Conservation (phyloP, 1,140 invertebrate genomes). For the Temnothorax nylanderi region DNA sequence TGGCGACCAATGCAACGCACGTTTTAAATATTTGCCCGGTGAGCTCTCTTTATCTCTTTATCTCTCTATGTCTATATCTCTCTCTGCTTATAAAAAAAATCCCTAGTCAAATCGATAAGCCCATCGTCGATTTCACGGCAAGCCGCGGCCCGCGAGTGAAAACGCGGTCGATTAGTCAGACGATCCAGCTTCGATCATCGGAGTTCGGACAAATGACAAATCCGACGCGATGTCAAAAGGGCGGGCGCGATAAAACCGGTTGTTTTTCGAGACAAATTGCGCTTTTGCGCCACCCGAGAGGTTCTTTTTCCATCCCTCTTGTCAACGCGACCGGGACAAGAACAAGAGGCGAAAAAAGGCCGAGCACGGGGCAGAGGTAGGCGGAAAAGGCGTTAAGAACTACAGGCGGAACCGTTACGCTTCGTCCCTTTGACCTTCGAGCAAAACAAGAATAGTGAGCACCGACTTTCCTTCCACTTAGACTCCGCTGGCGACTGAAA, state of each 20-base stretch:
- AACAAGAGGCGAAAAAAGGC: conserved; percentile 39
- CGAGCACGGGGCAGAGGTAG: neutral
- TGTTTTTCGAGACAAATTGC: conserved; percentile 73
- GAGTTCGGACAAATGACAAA: conserved; percentile 72
- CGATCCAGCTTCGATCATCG: conserved; percentile 63
- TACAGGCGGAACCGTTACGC: conserved; percentile 43
- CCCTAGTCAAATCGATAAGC: conserved; percentile 24
- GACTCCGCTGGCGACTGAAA: neutral
- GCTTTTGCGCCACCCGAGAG: conserved; percentile 65
- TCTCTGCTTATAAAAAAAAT: conserved; percentile 18
- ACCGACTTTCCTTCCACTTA: conserved; percentile 25
- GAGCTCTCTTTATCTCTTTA: neutral
- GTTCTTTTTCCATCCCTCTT: conserved; percentile 38
- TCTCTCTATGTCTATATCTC: neutral
- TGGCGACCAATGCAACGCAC: neutral
- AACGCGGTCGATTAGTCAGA: neutral
- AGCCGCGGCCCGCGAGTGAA: neutral
- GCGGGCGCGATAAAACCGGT: conserved; percentile 63
- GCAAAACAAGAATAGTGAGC: conserved; percentile 38
- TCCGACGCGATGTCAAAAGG: conserved; percentile 71
- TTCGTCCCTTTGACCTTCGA: conserved; percentile 58
- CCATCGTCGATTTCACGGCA: conserved; percentile 17
- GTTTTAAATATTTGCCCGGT: conserved; percentile 44
- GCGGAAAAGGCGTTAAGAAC: conserved; percentile 44
- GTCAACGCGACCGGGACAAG: conserved; percentile 5